A percentile compares a stretch with the other conserved stretches of the same genome.
Evolutionary conservation across 2,888 invertebrate species (phyloP).

Genomic region (Nemotelus nigrinus): DNA sequence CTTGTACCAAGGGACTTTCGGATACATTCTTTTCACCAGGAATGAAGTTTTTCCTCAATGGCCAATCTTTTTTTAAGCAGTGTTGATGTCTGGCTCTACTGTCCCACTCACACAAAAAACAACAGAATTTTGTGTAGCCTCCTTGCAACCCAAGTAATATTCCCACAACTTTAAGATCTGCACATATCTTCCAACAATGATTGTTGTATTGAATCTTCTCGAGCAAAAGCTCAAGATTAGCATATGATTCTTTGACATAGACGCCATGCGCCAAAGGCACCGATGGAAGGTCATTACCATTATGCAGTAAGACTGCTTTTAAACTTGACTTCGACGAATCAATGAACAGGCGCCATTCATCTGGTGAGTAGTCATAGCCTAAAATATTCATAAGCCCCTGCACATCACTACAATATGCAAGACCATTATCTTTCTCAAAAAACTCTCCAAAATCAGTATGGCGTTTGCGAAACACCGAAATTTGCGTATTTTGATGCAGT

Average conservation of each 20-base stretch:
- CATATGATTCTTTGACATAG: constrained; percentile 49
- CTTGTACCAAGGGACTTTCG: too few relatives aligned
- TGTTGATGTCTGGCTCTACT: too few relatives aligned
- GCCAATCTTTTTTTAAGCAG: too few relatives aligned
- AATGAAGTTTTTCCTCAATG: too few relatives aligned
- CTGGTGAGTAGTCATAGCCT: constrained; percentile 9
- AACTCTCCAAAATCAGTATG: constrained; percentile 15
- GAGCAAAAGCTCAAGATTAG: too few relatives aligned
- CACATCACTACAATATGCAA: constrained; percentile 26
- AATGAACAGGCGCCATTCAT: constrained; percentile 53
- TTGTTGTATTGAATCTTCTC: too few relatives aligned
- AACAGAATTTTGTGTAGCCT: too few relatives aligned
- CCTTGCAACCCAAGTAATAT: too few relatives aligned
- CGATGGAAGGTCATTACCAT: constrained; percentile 49
- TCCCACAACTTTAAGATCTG: too few relatives aligned
- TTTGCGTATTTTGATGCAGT: not conserved
- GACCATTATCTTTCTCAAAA: not conserved
- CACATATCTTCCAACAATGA: too few relatives aligned
- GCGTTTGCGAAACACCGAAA: constrained; percentile 10
- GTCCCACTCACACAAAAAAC: too few relatives aligned
- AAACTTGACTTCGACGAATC: constrained; percentile 53
- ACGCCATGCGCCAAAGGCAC: constrained; percentile 52
- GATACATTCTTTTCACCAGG: too few relatives aligned
- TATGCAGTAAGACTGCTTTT: constrained; percentile 54
- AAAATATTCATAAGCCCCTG: constrained; percentile 2